These are phyloP conservation scores for Drosophila pseudoananassae DNA, from an alignment of 1,140 invertebrate genomes.

Conservation along the genomic window DNA sequence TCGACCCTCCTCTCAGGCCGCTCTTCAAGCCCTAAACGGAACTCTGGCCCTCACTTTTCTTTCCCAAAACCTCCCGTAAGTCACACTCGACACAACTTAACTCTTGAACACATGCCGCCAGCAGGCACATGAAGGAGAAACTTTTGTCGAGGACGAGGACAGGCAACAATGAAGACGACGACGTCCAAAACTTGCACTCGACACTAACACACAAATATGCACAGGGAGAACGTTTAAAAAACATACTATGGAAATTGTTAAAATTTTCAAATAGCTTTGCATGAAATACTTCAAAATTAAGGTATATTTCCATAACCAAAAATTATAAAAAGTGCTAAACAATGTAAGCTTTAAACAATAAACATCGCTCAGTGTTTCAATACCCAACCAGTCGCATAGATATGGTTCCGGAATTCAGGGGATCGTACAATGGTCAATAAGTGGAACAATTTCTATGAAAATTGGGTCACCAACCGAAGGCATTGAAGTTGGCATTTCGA, in stretches of 20 bases:
- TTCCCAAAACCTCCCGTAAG: conserved; percentile 11
- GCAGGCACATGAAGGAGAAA: conserved; percentile 76
- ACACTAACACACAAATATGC: conserved; percentile 43
- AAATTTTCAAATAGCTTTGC: too few relatives aligned
- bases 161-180: conserved; percentile 73
- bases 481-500: conserved; percentile 52
- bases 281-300: too few relatives aligned
- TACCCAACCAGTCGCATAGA: conserved; percentile 24
- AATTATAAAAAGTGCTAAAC: too few relatives aligned
- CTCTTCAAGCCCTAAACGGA: neutral
- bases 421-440: conserved; percentile 69
- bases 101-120: conserved; percentile 80
- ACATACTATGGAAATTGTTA: neutral
- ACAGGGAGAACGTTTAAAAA: conserved; percentile 7
- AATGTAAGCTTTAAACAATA: neutral
- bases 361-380: conserved; percentile 4
- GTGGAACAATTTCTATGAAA: conserved; percentile 62
- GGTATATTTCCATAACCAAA: neutral
- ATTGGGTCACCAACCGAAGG: conserved; percentile 44
- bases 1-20: neutral
- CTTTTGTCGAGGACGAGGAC: conserved; percentile 60
- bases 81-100: conserved; percentile 75
- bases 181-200: conserved; percentile 69
- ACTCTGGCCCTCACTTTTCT: neutral
- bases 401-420: conserved; percentile 47